Base-by-base conservation (phyloP, 2,797 vertebrate genomes). In the Micrastur ruficollis region DNA sequence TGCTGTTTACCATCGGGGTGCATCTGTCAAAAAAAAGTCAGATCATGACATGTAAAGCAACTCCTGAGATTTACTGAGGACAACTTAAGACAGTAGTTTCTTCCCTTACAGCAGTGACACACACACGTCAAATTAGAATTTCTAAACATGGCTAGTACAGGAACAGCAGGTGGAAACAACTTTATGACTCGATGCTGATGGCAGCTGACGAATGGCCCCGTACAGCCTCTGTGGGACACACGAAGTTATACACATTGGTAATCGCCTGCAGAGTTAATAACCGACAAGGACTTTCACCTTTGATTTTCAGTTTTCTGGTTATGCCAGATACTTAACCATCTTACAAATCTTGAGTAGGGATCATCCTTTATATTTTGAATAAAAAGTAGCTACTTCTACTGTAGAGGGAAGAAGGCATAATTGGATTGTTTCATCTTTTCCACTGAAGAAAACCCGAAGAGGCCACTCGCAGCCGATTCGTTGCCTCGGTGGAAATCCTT, bases 221-320 rank as follows among this genome's bases (percentile, higher is more conserved):
- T 6, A 8, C 1, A 74, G n/a, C 27, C n/a, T 55, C 59, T 22
- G 14, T 4, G 21, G 0, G 0, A 14, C 4, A 11, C 50, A 8
- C 9, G 11, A 44, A 40, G 6, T 23, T 34, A 62, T 1, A n/a
- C 8, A 11, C 6, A 3, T 0, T 42, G 2, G 19, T 15, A 49
- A 53, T 1, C 5, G 27, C 20, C 15, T n/a, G 44, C 32, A 31
- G 22, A 52, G 12, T 32, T 25, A 40, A 12, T 14, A 63, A 15
- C 14, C 17, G 8, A 2, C 12, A 62, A 65, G 5, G 22, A 23
- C 25, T 13, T 55, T 16, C 44, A 58, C 15, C 17, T 56, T 9
- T 18, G 38, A 62, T 34, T 76, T 82, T 26, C 55, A 66, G 14
- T 47, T 38, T 59, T 49, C 34, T n/a, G 7, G 10, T 17, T 72